Conservation (phyloP, 2,113 vertebrate species). For the Oreochromis tanganicae region DNA sequence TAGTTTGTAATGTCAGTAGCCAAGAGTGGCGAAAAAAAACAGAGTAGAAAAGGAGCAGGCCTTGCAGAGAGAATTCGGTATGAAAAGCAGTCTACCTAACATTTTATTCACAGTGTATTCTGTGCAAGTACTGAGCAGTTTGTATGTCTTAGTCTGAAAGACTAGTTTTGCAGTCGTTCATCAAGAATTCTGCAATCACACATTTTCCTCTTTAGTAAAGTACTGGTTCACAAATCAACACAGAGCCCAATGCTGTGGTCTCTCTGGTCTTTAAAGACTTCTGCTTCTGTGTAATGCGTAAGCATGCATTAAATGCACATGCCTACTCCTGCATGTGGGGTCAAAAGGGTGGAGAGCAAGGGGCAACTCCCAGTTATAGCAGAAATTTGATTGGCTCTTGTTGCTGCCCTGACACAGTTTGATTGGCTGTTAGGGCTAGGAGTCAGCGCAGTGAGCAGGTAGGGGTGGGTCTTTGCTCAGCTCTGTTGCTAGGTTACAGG, state of each 20-base stretch:
- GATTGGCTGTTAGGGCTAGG: constrained; percentile 62
- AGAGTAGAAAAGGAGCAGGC: background rate
- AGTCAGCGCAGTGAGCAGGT: constrained; percentile 65
- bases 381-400: constrained; percentile 34
- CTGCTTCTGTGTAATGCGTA: background rate
- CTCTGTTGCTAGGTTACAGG: constrained; percentile 82
- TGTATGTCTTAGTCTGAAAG: background rate
- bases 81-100: background rate
- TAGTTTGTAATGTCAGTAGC: background rate
- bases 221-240: constrained; percentile 33
- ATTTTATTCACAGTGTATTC: background rate
- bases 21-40: background rate
- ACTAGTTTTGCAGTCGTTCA: background rate
- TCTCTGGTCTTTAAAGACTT: constrained; percentile 7
- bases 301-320: background rate
- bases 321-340: constrained; percentile 14
- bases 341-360: constrained; percentile 48
- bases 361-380: constrained; percentile 51
- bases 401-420: background rate
- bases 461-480: constrained; percentile 66
- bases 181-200: background rate
- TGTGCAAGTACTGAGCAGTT: background rate
- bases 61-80: background rate
- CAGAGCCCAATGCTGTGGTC: constrained; percentile 24
- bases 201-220: background rate